Base-by-base conservation (phyloP, 2,797 vertebrate genomes). In the Cercopithecus hamlyni region DNA sequence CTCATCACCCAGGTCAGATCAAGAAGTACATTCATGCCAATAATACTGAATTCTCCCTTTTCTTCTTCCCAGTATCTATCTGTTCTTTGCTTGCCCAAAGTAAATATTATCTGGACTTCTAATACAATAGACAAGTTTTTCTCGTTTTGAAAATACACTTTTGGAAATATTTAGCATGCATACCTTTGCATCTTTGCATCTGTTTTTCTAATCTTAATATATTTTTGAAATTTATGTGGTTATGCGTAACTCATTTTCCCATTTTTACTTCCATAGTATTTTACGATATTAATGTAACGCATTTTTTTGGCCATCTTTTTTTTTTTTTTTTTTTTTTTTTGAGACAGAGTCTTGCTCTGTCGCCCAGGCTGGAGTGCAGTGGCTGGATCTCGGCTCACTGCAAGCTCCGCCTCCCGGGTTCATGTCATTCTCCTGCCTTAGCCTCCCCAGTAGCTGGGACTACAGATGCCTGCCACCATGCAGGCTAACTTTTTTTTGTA, bases 381-480 rank as follows among this genome's bases (percentile, higher is more conserved):
- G 48, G 4, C 48, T 5, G 14, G 48, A 50, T 50, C 48, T 50
- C 48, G 0, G 48, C 48, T 50, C 48, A 50, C 14, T 50, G 48
- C 48, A 15, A 50, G 14, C 14, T 50, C 48, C 14, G 1, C 48
- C 48, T 50, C 48, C 14, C 14, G 0, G 4, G 48, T 50, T 50
- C 48, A 50, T 0, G 14, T 4, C 4, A 5, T 15, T 50, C 14
- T 50, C 1, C 48, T 50, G 14, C 48, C 48, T 50, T 14, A 50
- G 48, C 1, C 48, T 50, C 48, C 48, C 48, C 4, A 50, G 48
- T 50, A 50, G 48, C 48, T 50, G 4, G 48, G 48, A 50, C 14
- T 50, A 50, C 48, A 50, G 48, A 14, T 1, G 0, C 48, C 14
- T 15, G 48, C 4, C 48, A 50, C 48, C 48, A 50, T 5, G 48